Percentiles rank a stretch among this genome's conserved stretches.
These are phyloP conservation scores for Eretmocerus hayati DNA, from an alignment of 2,888 invertebrate genomes.

Conservation along the genomic window DNA sequence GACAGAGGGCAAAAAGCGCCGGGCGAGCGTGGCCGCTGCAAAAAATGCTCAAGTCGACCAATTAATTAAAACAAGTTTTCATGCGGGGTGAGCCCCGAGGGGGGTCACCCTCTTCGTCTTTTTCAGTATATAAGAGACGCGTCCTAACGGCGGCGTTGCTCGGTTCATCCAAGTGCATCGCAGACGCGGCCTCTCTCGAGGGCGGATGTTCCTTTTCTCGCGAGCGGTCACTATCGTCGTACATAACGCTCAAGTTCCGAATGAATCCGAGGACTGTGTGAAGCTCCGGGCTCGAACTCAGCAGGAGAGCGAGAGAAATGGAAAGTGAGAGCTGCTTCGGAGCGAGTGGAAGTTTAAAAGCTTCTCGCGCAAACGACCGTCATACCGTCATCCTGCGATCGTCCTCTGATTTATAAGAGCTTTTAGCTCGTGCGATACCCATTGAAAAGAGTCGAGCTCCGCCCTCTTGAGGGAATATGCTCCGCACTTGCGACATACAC, in stretches of 20 bases:
- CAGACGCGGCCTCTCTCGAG: not conserved
- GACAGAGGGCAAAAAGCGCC: no score
- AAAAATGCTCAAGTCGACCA: not conserved
- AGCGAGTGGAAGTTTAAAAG: slow-evolving; percentile 16
- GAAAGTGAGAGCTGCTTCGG: not conserved
- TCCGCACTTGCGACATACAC: no score
- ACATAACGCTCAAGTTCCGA: not conserved
- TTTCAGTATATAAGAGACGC: no score
- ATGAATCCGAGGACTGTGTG: not conserved
- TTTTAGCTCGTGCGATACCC: slow-evolving; percentile 38
- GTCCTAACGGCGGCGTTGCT: no score
- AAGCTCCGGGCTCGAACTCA: no score
- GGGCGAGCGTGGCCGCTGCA: no score
- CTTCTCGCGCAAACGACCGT: slow-evolving; percentile 40
- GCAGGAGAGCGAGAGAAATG: not conserved
- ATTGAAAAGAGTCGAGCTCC: slow-evolving; percentile 19
- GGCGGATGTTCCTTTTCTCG: not conserved
- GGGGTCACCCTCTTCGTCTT: no score
- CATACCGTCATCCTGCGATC: slow-evolving; percentile 30
- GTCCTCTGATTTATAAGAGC: slow-evolving; percentile 45
- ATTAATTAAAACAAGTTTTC: not conserved
- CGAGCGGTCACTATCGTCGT: not conserved
- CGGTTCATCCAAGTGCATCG: no score
- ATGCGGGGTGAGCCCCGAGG: not conserved
- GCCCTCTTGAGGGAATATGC: slow-evolving; percentile 4